These are phyloP conservation scores for Paramisgurnus dabryanus DNA, from an alignment of 2,113 vertebrate genomes.

Conservation along the genomic window DNA sequence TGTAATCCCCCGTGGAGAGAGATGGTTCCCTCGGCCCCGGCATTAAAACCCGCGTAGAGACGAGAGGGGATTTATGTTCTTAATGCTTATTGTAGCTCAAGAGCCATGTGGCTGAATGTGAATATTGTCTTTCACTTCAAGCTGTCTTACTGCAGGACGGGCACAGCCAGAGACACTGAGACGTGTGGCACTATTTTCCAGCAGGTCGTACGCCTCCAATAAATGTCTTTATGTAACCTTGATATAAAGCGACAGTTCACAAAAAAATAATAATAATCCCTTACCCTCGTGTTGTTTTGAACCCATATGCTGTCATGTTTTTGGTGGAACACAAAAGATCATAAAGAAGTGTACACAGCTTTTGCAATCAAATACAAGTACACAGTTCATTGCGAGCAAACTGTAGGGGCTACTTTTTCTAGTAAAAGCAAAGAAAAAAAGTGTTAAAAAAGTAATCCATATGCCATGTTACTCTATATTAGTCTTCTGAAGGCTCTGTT, in stretches of 20 bases:
- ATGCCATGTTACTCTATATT: too few relatives aligned
- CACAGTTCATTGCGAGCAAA: too few relatives aligned
- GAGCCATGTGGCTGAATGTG: constrained; percentile 27
- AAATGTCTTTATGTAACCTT: background rate
- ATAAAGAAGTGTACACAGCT: too few relatives aligned
- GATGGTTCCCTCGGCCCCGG: constrained; percentile 27
- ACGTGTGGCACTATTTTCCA: background rate
- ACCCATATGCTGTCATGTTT: too few relatives aligned
- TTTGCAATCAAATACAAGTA: too few relatives aligned
- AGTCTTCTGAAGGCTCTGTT: too few relatives aligned
- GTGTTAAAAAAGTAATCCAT: too few relatives aligned
- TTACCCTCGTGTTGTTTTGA: too few relatives aligned
- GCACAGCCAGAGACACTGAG: background rate
- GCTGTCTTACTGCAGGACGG: background rate
- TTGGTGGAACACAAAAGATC: too few relatives aligned
- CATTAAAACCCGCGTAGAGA: constrained; percentile 38
- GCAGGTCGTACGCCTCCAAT: background rate
- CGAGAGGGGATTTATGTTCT: constrained; percentile 33
- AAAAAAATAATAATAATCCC: too few relatives aligned
- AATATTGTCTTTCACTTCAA: constrained; percentile 31
- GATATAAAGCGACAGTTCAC: background rate
- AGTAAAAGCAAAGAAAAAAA: too few relatives aligned
- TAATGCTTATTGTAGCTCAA: constrained; percentile 24
- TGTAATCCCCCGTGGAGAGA: constrained; percentile 51
- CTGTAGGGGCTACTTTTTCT: too few relatives aligned